A percentile compares a stretch with the other conserved stretches of the same genome.
Conservation (phyloP, 1,140 invertebrate genomes). For the Bombus picipes region DNA sequence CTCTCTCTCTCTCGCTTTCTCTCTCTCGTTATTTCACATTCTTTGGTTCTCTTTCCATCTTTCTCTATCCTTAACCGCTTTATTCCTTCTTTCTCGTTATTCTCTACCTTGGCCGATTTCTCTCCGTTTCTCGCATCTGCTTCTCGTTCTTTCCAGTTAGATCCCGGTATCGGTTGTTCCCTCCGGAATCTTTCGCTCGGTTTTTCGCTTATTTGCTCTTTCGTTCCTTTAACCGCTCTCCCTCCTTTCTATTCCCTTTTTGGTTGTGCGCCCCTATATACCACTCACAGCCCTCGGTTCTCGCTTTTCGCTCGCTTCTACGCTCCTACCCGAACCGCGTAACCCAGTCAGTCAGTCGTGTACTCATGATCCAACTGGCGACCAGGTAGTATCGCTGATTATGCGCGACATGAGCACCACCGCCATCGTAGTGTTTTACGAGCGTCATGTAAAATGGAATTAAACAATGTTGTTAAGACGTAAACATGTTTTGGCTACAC, state of each 20-base stretch:
- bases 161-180: too few relatives aligned
- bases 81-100: too few relatives aligned
- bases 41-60: background rate
- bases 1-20: background rate
- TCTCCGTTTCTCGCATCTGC: too few relatives aligned
- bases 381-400: constrained; percentile 75
- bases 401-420: constrained; percentile 73
- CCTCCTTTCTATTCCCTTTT: constrained; percentile 21
- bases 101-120: too few relatives aligned
- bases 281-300: too few relatives aligned
- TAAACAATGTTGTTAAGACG: constrained; percentile 83
- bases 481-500: constrained; percentile 83
- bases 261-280: too few relatives aligned
- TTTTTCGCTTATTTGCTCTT: background rate
- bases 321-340: constrained; percentile 54
- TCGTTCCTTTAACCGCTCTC: constrained; percentile 16
- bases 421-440: constrained; percentile 76
- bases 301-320: constrained; percentile 41
- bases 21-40: too few relatives aligned
- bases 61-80: too few relatives aligned
- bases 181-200: background rate
- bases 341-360: constrained; percentile 56
- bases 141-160: too few relatives aligned
- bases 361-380: constrained; percentile 73
- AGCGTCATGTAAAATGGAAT: constrained; percentile 82